These are phyloP conservation scores for Neolamprologus longior DNA, from an alignment of 2,113 vertebrate species.

Conservation along the genomic window DNA sequence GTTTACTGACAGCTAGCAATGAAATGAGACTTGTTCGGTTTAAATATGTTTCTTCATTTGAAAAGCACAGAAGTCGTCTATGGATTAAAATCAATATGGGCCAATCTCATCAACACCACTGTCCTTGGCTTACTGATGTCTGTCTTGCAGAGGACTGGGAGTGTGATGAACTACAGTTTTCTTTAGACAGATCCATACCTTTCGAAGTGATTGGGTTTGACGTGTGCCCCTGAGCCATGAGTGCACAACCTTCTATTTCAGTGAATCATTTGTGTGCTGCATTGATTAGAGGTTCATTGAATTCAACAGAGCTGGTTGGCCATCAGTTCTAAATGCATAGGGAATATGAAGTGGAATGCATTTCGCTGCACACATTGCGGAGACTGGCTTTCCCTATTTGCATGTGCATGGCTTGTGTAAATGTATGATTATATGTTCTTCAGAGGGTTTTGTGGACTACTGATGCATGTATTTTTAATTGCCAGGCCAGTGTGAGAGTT, in stretches of 20 bases:
- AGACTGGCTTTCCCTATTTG: not conserved
- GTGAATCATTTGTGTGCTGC: slow-evolving; percentile 27
- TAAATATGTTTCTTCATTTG: slow-evolving; percentile 36
- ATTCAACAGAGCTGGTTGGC: not conserved
- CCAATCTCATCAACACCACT: slow-evolving; percentile 52
- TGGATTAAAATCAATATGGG: slow-evolving; percentile 64
- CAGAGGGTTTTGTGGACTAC: slow-evolving; percentile 21
- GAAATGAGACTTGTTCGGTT: slow-evolving; percentile 3
- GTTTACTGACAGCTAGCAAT: slow-evolving; percentile 16
- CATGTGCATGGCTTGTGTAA: slow-evolving; percentile 11
- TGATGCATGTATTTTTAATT: slow-evolving; percentile 74
- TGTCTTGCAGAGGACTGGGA: slow-evolving; percentile 3
- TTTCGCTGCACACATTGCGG: not conserved
- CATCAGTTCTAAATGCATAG: not conserved
- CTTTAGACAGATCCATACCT: slow-evolving; percentile 33
- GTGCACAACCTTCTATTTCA: slow-evolving; percentile 19
- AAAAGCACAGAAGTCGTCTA: slow-evolving; percentile 17
- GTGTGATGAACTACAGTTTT: slow-evolving; percentile 29
- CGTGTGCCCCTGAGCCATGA: slow-evolving; percentile 9
- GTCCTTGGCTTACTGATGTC: slow-evolving; percentile 42
- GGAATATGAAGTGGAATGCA: not conserved
- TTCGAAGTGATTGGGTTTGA: slow-evolving; percentile 48
- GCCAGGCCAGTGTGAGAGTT: slow-evolving; percentile 31
- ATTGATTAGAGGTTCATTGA: slow-evolving; percentile 40
- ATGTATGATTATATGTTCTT: slow-evolving; percentile 30